Conservation (phyloP, 1,140 invertebrate genomes). For the Asobara japonica region DNA sequence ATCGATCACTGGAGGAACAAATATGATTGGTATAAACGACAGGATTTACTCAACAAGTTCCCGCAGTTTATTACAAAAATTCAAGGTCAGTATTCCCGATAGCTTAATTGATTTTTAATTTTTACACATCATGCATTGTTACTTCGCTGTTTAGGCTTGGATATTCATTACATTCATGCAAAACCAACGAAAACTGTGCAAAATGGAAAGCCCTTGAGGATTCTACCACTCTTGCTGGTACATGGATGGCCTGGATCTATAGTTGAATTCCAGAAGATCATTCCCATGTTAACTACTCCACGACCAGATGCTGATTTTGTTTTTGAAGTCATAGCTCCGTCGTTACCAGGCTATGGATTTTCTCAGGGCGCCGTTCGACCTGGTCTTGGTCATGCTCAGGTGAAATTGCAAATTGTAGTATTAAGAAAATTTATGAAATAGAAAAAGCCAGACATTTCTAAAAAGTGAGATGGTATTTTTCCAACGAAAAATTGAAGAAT, state of each 20-base stretch:
- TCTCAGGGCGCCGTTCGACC: conserved; percentile 66
- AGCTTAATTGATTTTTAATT: background rate
- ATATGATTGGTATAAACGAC: conserved; percentile 77
- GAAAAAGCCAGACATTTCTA: too few species aligned
- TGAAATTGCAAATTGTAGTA: conserved; percentile 36
- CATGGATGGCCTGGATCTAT: conserved; percentile 94
- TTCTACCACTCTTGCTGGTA: conserved; percentile 78
- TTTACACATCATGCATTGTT: background rate
- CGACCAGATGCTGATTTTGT: conserved; percentile 71
- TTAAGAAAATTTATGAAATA: background rate
- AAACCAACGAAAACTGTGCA: conserved; percentile 63
- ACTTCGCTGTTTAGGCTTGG: conserved; percentile 70
- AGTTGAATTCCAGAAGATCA: conserved; percentile 85
- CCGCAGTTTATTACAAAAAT: conserved; percentile 78
- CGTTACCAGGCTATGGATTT: conserved; percentile 83
- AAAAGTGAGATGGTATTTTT: too few species aligned
- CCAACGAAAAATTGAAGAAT: too few species aligned
- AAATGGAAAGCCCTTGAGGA: conserved; percentile 61
- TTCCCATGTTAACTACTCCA: conserved; percentile 75
- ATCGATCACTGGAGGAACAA: conserved; percentile 77
- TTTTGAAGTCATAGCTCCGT: conserved; percentile 83
- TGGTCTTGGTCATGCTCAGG: conserved; percentile 51
- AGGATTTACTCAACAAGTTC: conserved; percentile 75
- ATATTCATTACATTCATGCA: conserved; percentile 75
- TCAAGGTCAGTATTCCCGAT: conserved; percentile 67